Percentiles rank a stretch among this genome's conserved stretches.
phyloP scores from a whole-genome alignment of 2,888 invertebrate genomes.

The Drosophila kokeensis region DNA sequence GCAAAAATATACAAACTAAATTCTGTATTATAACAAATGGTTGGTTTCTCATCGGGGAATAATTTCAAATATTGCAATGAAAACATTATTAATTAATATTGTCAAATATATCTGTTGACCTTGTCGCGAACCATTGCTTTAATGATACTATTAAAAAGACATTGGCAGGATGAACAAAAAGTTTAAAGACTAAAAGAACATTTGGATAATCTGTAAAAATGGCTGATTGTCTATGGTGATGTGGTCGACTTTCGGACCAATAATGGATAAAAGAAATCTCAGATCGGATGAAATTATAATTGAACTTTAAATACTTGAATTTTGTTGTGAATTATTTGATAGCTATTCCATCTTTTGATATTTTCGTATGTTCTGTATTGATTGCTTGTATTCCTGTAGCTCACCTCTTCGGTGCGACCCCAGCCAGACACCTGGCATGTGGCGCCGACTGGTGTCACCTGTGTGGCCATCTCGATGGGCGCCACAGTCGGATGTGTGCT shows the following conservation, averaged over 20 bases:
- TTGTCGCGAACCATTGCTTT: not conserved
- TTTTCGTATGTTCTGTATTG: not conserved
- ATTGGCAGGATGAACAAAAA: not conserved
- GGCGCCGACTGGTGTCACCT: constrained; percentile 55
- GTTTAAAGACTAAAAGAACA: not conserved
- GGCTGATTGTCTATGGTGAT: not conserved
- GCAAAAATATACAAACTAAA: too few relatives aligned
- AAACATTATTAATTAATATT: too few relatives aligned
- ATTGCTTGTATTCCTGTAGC: not conserved
- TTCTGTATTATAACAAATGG: too few relatives aligned
- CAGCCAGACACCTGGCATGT: constrained; percentile 83
- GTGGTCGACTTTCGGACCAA: too few relatives aligned
- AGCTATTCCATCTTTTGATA: not conserved
- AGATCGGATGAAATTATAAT: not conserved
- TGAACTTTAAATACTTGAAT: not conserved
- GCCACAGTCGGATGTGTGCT: constrained; percentile 67
- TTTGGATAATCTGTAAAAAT: not conserved
- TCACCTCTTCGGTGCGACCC: constrained; percentile 80
- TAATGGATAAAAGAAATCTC: not conserved
- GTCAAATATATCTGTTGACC: not conserved
- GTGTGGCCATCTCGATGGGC: constrained; percentile 68
- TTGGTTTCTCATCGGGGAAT: too few relatives aligned
- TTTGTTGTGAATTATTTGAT: too few relatives aligned
- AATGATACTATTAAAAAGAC: not conserved
- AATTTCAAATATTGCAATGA: too few relatives aligned